phyloP scores from a whole-genome alignment of 1,140 invertebrate species.

The Monochamus saltuarius region DNA sequence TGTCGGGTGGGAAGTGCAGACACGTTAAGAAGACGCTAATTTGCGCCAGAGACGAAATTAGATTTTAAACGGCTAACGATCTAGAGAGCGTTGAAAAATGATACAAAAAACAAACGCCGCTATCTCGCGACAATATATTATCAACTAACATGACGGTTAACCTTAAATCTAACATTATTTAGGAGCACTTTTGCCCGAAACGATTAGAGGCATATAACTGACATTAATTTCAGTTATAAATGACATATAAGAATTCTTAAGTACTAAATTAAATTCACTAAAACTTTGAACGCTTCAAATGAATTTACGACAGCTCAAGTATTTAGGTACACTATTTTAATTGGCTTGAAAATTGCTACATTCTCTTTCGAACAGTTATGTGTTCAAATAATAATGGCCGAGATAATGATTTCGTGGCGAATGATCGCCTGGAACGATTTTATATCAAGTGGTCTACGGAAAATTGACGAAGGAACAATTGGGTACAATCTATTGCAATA shows the following conservation, averaged over 20 bases:
- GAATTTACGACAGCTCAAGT: slow-evolving; percentile 29
- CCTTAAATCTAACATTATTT: slow-evolving; percentile 19
- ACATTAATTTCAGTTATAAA: slow-evolving; percentile 43
- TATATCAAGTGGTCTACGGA: too few species aligned
- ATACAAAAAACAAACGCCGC: slow-evolving; percentile 39
- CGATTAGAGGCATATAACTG: slow-evolving; percentile 37
- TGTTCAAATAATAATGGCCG: too few species aligned
- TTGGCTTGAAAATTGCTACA: slow-evolving; percentile 20
- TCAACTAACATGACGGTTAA: slow-evolving; percentile 20
- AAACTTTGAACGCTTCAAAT: slow-evolving; percentile 25
- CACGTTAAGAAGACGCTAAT: slow-evolving; percentile 46
- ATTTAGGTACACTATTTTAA: slow-evolving; percentile 30
- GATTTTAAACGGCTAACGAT: slow-evolving; percentile 52
- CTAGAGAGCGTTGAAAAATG: slow-evolving; percentile 46
- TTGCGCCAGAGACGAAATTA: slow-evolving; percentile 49
- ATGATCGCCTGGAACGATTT: too few species aligned
- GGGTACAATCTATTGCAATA: too few species aligned
- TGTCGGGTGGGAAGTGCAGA: slow-evolving; percentile 45
- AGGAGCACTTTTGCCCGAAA: slow-evolving; percentile 26
- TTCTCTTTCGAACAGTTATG: too few species aligned
- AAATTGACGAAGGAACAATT: too few species aligned
- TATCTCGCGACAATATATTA: slow-evolving; percentile 39
- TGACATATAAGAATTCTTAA: slow-evolving; percentile 39
- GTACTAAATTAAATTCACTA: slow-evolving; percentile 35
- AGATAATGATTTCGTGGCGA: too few species aligned